Evolutionary conservation across 2,888 invertebrate species (phyloP), one percentile per base, ranked within the genome.

Genomic region (Neuroscelio doddi): DNA sequence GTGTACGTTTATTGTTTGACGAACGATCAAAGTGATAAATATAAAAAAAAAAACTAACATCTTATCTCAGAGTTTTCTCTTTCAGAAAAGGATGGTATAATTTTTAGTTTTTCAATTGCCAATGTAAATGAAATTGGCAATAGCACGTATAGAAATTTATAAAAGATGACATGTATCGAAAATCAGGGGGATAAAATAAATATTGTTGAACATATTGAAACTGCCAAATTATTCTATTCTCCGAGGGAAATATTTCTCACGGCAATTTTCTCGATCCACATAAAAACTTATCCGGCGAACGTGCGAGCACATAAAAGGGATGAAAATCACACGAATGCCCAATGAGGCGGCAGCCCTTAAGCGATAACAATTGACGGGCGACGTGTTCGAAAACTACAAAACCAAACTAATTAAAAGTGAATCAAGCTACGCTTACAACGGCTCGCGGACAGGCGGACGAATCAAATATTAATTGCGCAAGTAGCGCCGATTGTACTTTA

Each of bases 381-480:
- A 69, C 64, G 67, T 41, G 67, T 71, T 74, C 64, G 69, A 75
- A 75, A 75, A 73, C 70, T 72, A 71, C 75, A 77, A 78, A 80
- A 80, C 75, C 76, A 57, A 72, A 79, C 76, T 78, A 78, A 80
- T 80, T 80, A 81, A 81, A 80, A 76, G 73, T 67, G 73, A 78
- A 80, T 80, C 79, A 73, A 71, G 65, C 68, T 42, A 21, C 53
- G 45, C 50, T 53, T 53, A 45, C 57, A 53, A 14, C 46, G 49
- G 47, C 26, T 10, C 8, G 47, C 42, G 59, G 36, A 27, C 26
- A 64, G 53, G 64, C 68, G 72, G 58, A 53, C 72, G 71, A 76
- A 80, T 80, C 73, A 79, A 82, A 78, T 77, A 81, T 81, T 81
- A 80, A 82, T 81, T 70, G 76, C 64, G 77, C 77, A 81, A 82